A percentile compares a stretch with the other conserved stretches of the same genome.
Conservation (phyloP, 2,113 vertebrate genomes). For the Lophius piscatorius region DNA sequence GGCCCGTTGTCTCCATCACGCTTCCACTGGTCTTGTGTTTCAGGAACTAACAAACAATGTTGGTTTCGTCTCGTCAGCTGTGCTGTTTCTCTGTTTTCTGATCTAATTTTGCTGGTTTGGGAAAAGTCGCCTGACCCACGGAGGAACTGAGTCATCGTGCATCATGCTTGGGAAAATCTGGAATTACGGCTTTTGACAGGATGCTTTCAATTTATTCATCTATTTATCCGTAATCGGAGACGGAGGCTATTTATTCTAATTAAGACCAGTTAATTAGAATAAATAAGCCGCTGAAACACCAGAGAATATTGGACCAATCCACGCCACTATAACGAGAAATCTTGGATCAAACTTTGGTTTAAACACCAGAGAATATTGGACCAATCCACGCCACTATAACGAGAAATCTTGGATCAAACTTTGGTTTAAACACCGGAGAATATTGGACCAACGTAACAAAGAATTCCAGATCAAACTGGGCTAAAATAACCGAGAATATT, state of each 20-base stretch:
- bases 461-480: no score
- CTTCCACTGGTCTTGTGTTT: neutral
- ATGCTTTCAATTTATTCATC: no score
- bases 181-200: no score
- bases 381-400: no score
- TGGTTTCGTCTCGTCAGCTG: constrained; percentile 61
- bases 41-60: constrained; percentile 23
- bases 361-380: neutral
- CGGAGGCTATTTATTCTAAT: no score
- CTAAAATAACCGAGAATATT: no score
- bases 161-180: constrained; percentile 25
- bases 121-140: constrained; percentile 15
- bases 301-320: neutral
- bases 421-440: no score
- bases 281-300: neutral
- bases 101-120: constrained; percentile 10
- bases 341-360: neutral
- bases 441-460: neutral
- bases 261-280: no score
- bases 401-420: no score
- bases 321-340: no score
- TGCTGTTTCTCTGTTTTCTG: constrained; percentile 22
- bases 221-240: no score
- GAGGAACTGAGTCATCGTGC: constrained; percentile 46
- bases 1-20: neutral